Percentiles rank a stretch among this genome's conserved stretches.
phyloP scores from a whole-genome alignment of 2,888 invertebrate species.

The Apamea anceps region DNA sequence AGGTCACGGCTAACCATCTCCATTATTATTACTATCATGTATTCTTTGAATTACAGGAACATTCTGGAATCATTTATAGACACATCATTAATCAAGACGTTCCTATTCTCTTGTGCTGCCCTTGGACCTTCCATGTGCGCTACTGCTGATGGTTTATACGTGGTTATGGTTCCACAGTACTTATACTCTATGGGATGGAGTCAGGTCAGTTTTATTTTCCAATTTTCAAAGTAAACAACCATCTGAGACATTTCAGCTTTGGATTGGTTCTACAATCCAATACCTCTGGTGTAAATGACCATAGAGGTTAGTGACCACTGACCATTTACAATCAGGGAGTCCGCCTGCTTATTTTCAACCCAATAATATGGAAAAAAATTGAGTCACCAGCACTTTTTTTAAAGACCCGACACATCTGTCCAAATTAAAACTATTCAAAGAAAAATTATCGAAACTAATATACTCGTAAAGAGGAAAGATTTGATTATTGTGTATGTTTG shows the following conservation, averaged over 20 bases:
- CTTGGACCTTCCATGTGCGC: conserved; percentile 27
- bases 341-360: not conserved
- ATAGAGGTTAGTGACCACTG: not conserved
- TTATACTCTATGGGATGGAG: conserved; percentile 49
- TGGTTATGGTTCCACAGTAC: conserved; percentile 49
- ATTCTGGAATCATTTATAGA: conserved; percentile 43
- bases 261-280: not conserved
- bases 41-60: conserved; percentile 36
- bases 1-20: not conserved
- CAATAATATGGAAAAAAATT: not conserved
- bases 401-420: not conserved
- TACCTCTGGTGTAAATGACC: not conserved
- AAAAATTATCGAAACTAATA: not conserved
- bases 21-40: not conserved
- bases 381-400: not conserved
- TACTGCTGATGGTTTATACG: conserved; percentile 29
- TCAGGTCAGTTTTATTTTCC: conserved; percentile 35
- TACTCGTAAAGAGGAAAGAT: too few species aligned
- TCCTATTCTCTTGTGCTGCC: conserved; percentile 32
- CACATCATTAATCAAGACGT: conserved; percentile 40
- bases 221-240: not conserved
- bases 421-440: not conserved
- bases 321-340: not conserved
- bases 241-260: not conserved
- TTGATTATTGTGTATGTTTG: too few species aligned